Evolutionary conservation across 2,888 invertebrate genomes (phyloP), one percentile per base, ranked within the genome.

Genomic region (Cynaeus angustus): DNA sequence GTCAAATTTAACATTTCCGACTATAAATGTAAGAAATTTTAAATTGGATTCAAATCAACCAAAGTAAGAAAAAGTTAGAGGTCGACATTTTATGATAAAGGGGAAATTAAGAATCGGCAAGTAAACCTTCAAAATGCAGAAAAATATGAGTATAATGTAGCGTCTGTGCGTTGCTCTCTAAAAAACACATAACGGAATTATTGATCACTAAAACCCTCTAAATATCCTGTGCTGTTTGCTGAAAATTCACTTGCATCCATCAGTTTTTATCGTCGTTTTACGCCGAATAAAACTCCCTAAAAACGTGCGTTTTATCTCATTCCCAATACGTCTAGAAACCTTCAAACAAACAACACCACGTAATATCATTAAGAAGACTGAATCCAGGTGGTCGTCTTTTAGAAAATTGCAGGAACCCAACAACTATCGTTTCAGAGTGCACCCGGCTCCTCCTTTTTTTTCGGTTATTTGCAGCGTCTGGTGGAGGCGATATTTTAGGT

Each of bases 401-500:
- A 10, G 28, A 52, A 52, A 28, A 52, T 52, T 52, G 33, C 28
- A 48, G 28, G 52, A 52, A 37, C 38, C 37, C 33, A 3, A 14
- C 14, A 45, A 45, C 16, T 46, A 46, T 46, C 16, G 46, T 55
- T 21, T 38, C 14, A 26, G 37, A 38, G 13, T 55, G 37, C 3
- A 9, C 10, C 10, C 26, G 10, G 7, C 8, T 4, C 13, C 8
- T 5, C 12, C 21, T 26, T 9, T 43, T 26, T 10, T 41, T 58
- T 53, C 53, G 13, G 33, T 53, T 58, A 58, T 45, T 58, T 45
- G 43, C 21, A 58, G 12, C 58, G 26, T 28, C 58, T 37, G 41
- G 41, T n/a, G 14, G 14, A 38, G 3, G 41, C 59, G 38, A 48
- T 52, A 50, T 62, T 62, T 62, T 62, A 50, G 14, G 6, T 46